Percentiles rank a stretch among this genome's conserved stretches.
These are phyloP conservation scores for Pseudolaguvia tuberculata DNA, from an alignment of 2,113 vertebrate genomes.

Conservation along the genomic window DNA sequence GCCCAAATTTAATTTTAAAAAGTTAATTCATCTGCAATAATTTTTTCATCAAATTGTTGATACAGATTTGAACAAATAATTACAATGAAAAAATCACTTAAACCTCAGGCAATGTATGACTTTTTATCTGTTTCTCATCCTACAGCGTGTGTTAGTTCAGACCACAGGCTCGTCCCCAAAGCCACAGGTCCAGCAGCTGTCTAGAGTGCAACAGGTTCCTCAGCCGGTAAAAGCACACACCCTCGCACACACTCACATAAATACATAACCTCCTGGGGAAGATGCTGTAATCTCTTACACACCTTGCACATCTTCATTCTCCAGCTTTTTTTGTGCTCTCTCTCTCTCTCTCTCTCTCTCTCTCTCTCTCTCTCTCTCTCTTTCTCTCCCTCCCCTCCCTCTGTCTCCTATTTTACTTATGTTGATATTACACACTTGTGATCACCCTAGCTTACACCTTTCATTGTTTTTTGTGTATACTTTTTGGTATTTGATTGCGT, in stretches of 20 bases:
- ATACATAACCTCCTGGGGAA: background rate
- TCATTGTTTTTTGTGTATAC: background rate
- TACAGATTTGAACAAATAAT: no score
- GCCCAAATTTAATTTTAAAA: no score
- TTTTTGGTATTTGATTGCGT: constrained; percentile 3
- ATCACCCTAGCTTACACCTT: background rate
- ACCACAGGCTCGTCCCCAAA: constrained; percentile 84
- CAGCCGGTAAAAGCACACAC: constrained; percentile 83
- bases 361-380: background rate
- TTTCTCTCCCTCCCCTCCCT: background rate
- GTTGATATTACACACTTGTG: background rate
- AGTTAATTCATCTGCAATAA: no score
- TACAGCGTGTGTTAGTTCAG: constrained; percentile 92
- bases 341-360: background rate
- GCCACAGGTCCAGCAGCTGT: constrained; percentile 83
- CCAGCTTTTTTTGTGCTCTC: no score
- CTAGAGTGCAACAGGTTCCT: constrained; percentile 85
- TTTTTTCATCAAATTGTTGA: no score
- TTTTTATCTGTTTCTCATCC: constrained; percentile 52
- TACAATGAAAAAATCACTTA: no score
- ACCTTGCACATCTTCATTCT: constrained; percentile 17
- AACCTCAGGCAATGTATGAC: no score
- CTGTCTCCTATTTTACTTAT: constrained; percentile 1
- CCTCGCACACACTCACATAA: constrained; percentile 36
- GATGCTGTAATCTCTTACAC: constrained; percentile 16